These are phyloP conservation scores for Rhopilema esculentum DNA, from an alignment of 30 jellyfish, hydroid and myxozoan genomes.

Conservation along the genomic window DNA sequence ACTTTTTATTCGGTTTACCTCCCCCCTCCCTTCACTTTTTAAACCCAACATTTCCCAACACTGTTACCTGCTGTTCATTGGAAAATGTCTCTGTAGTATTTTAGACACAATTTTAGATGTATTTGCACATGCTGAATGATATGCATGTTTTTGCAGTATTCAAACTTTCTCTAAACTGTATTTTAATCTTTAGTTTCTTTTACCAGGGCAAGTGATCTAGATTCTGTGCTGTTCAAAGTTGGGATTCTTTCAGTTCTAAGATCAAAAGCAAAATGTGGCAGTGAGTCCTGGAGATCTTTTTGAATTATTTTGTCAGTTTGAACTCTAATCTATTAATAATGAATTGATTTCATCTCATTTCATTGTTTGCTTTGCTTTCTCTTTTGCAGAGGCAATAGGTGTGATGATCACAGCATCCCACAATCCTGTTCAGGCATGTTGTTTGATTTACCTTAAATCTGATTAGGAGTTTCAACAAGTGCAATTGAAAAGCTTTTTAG, in stretches of 20 bases:
- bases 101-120: too few relatives aligned
- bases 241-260: conserved; percentile 88
- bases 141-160: too few relatives aligned
- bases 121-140: too few relatives aligned
- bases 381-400: conserved; percentile 87
- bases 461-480: too few relatives aligned
- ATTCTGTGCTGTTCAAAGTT: conserved; percentile 77
- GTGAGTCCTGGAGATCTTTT: conserved; percentile 45
- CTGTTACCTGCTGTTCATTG: too few relatives aligned
- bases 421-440: conserved; percentile 83
- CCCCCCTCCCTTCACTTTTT: background rate
- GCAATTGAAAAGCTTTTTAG: too few relatives aligned
- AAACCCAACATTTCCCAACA: background rate
- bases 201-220: conserved; percentile 80
- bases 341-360: background rate
- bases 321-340: background rate
- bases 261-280: conserved; percentile 84
- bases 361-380: background rate
- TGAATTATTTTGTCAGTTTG: background rate
- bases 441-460: background rate
- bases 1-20: too few relatives aligned
- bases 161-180: too few relatives aligned
- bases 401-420: conserved; percentile 99
- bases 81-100: too few relatives aligned
- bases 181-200: too few relatives aligned